Base-by-base conservation (phyloP, 2,888 invertebrate genomes). In the Eilema sororculum region DNA sequence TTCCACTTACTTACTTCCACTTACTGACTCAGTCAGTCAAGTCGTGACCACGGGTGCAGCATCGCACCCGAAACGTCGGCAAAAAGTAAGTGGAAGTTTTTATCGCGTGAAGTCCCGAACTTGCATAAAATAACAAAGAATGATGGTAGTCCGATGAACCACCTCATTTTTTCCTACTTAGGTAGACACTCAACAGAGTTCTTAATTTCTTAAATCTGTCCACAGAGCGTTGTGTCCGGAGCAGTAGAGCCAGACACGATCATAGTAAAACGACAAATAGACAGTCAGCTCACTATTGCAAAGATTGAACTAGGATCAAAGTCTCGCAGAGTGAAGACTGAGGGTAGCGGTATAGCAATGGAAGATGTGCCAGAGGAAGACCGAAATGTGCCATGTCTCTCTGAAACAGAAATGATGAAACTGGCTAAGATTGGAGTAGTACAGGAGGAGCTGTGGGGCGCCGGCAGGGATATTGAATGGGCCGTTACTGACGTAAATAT, bases 391-490 rank as follows among this genome's bases (percentile, higher is more conserved):
- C 85, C 96, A 22, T 97, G 97, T 83, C 82, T 98, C 33, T 90
- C 93, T 0, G 95, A 96, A 61, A 87, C 90, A 0, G 94, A 96
- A 71, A 95, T 95, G 28, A 72, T 97, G 8, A 88, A 89, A 73
- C 86, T 98, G 65, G 97, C 96, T 3, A 74, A 78, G 56, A 76
- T 91, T 0, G 94, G 92, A 13, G 85, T 96, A 1, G 80, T 92
- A 24, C 93, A 98, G 74, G 98, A 98, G 86, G 89, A 95, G 59
- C 86, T 96, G 24, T 98, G 97, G 93, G 97, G 97, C 0, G 95
- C 96, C 3, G 96, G 97, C 0, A 95, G 97, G 77, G 98, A 98
- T 85, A 96, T 98, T 68, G 98, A 98, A 90, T 98, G 98, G 97
- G 98, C 98, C 13, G 89, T 97, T 59, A 90, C 88, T 72, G 91